These are phyloP conservation scores for Nycticryphes semicollaris DNA, from an alignment of 2,113 vertebrate genomes.

Conservation along the genomic window DNA sequence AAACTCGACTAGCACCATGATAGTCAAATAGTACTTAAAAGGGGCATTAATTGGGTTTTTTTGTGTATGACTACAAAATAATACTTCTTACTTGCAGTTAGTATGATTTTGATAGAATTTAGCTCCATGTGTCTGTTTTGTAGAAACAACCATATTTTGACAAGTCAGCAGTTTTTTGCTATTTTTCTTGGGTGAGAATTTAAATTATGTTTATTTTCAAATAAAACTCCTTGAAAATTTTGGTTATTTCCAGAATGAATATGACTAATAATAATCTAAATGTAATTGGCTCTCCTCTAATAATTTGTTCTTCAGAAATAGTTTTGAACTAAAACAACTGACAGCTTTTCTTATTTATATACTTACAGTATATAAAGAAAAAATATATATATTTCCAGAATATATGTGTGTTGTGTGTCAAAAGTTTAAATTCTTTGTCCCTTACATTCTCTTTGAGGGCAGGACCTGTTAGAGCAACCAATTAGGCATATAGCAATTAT, in stretches of 20 bases:
- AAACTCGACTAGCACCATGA: neutral
- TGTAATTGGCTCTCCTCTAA: neutral
- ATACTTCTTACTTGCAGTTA: neutral
- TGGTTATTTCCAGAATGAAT: neutral
- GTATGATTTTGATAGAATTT: neutral
- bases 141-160: neutral
- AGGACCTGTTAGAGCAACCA: neutral
- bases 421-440: neutral
- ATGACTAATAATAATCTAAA: neutral
- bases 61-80: neutral
- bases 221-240: neutral
- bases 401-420: neutral
- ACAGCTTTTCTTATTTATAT: neutral
- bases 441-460: neutral
- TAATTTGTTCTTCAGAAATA: neutral
- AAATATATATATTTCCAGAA: neutral
- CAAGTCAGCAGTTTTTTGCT: neutral
- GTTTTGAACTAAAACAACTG: neutral
- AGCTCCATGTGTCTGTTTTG: neutral
- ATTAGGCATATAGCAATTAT: neutral
- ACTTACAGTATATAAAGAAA: neutral
- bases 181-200: neutral
- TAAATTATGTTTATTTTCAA: neutral
- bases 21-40: neutral
- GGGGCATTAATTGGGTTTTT: neutral